Evolutionary conservation across 2,888 invertebrate genomes (phyloP).

Genomic region (Beris morrisii): DNA sequence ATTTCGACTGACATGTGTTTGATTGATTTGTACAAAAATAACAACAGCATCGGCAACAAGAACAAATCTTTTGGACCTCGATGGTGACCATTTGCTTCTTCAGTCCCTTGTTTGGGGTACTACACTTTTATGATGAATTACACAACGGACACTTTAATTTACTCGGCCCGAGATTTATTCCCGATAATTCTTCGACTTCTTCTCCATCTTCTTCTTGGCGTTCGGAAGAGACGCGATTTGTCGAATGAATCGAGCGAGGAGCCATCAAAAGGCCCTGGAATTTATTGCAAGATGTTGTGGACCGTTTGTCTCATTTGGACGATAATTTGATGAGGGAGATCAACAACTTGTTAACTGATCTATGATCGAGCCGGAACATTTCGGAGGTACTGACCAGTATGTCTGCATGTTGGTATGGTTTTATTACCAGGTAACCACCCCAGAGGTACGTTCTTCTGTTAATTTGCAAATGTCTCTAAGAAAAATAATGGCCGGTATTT

Average conservation of each 20-base stretch:
- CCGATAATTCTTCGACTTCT: constrained; percentile 30
- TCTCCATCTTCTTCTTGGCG: background rate
- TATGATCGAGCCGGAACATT: constrained; percentile 21
- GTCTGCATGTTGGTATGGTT: background rate
- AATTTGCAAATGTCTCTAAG: constrained; percentile 1
- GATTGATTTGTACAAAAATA: constrained; percentile 31
- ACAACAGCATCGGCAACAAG: constrained; percentile 25
- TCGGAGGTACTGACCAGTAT: constrained; percentile 8
- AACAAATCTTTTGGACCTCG: constrained; percentile 14
- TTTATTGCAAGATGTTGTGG: background rate
- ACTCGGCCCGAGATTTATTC: constrained; percentile 30
- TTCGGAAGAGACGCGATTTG: no score
- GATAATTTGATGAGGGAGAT: constrained; percentile 33
- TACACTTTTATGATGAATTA: constrained; percentile 27
- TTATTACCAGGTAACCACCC: background rate
- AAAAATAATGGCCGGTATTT: constrained; percentile 17
- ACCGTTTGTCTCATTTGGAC: constrained; percentile 28
- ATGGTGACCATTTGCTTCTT: constrained; percentile 29
- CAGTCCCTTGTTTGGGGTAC: constrained; percentile 21
- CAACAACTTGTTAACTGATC: constrained; percentile 32
- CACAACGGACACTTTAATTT: constrained; percentile 31
- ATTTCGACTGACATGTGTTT: constrained; percentile 30
- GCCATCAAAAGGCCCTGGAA: no score
- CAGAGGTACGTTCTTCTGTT: no score
- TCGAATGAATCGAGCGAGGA: no score